phyloP scores from a whole-genome alignment of 2,888 invertebrate species.

The Stenurella melanura region DNA sequence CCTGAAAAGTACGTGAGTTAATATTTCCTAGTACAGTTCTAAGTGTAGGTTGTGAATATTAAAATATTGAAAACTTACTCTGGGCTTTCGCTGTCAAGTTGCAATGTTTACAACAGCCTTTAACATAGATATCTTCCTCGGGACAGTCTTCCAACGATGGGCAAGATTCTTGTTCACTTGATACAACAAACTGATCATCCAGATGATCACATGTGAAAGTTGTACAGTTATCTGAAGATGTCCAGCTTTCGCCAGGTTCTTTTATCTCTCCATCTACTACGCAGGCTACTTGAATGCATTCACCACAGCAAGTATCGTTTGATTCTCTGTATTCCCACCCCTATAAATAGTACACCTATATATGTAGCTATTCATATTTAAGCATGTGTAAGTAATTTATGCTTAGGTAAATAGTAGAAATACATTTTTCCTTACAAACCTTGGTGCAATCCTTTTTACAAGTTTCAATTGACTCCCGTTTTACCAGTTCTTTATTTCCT shows the following conservation, averaged over 20 bases:
- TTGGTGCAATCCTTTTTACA: conserved; percentile 75
- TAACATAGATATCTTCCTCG: conserved; percentile 75
- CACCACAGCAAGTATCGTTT: conserved; percentile 78
- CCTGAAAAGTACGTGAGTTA: conserved; percentile 68
- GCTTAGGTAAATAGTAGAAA: too few relatives aligned
- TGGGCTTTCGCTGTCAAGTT: conserved; percentile 74
- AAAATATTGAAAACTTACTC: conserved; percentile 67
- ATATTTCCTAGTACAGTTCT: background rate
- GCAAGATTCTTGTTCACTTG: conserved; percentile 75
- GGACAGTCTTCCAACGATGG: conserved; percentile 79
- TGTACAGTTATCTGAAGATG: conserved; percentile 78
- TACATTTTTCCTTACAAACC: conserved; percentile 58
- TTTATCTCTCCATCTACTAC: conserved; percentile 74
- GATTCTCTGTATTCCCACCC: conserved; percentile 78
- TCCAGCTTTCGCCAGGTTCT: conserved; percentile 77
- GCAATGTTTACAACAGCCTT: conserved; percentile 83
- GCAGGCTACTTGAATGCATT: conserved; percentile 79
- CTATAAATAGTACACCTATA: conserved; percentile 67
- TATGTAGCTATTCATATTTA: too few relatives aligned
- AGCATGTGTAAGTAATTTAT: too few relatives aligned
- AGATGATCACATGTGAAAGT: conserved; percentile 76
- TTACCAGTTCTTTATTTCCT: conserved; percentile 74
- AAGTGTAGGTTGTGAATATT: background rate
- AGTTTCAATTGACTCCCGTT: conserved; percentile 75
- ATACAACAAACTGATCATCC: conserved; percentile 73